phyloP scores from a whole-genome alignment of 2,797 vertebrate species.

The Microctenopoma stevenorrisi region DNA sequence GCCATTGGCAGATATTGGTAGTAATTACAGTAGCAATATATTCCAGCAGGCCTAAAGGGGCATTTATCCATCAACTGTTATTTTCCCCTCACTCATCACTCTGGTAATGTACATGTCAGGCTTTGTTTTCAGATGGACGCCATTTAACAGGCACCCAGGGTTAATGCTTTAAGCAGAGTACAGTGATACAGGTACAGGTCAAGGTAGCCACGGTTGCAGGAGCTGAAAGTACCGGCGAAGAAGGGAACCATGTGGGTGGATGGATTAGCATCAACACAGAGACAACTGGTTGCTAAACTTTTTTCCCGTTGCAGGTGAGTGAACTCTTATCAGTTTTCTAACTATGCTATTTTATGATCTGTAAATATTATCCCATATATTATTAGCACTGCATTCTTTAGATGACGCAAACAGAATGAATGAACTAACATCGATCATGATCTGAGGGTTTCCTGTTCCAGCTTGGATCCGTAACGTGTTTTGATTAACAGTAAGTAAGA shows the following conservation, averaged over 20 bases:
- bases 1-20: slow-evolving; percentile 66
- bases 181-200: too few species aligned
- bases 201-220: too few species aligned
- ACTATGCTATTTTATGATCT: not conserved
- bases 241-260: too few species aligned
- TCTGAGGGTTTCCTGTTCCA: slow-evolving; percentile 30
- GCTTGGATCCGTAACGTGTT: slow-evolving; percentile 33
- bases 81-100: slow-evolving; percentile 32
- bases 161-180: too few species aligned
- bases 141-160: too few species aligned
- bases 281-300: too few species aligned
- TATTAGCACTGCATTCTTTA: slow-evolving; percentile 27
- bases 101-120: slow-evolving; percentile 3
- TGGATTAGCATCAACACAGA: too few species aligned
- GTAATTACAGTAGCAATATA: slow-evolving; percentile 68
- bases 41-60: slow-evolving; percentile 56
- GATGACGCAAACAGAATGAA: slow-evolving; percentile 27
- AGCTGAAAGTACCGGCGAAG: too few species aligned
- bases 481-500: slow-evolving; percentile 49
- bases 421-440: slow-evolving; percentile 43
- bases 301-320: too few species aligned
- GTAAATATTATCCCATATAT: slow-evolving; percentile 10
- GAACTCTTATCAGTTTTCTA: too few species aligned
- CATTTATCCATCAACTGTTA: slow-evolving; percentile 49
- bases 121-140: too few species aligned